Conservation (phyloP, 2,888 invertebrate genomes). For the Troglohyphantes excavatus region DNA sequence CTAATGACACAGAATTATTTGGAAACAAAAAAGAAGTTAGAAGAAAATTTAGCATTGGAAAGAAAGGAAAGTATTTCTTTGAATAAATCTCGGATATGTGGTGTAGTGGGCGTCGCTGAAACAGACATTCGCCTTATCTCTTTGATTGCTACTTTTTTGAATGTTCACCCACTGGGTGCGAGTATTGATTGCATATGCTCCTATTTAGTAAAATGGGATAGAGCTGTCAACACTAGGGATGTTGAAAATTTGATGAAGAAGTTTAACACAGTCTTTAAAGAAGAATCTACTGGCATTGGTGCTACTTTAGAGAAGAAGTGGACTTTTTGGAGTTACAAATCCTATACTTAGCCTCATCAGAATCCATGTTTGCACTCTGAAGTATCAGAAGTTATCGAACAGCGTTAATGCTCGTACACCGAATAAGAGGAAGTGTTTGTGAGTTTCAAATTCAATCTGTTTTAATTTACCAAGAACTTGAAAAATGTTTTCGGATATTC, state of each 20-base stretch:
- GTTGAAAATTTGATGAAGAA: slow-evolving; percentile 89
- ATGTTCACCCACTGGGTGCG: slow-evolving; percentile 96
- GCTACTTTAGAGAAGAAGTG: slow-evolving; percentile 93
- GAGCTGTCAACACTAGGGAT: slow-evolving; percentile 88
- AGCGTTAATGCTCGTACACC: no score
- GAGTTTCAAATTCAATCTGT: no score
- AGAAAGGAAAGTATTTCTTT: not conserved
- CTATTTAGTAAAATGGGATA: slow-evolving; percentile 91
- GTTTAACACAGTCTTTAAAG: slow-evolving; percentile 91
- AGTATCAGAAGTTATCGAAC: no score
- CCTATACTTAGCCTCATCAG: slow-evolving; percentile 2
- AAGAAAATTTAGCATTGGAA: not conserved
- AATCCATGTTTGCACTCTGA: no score
- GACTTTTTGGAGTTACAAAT: slow-evolving; percentile 90
- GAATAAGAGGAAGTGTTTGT: no score
- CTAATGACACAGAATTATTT: slow-evolving; percentile 92
- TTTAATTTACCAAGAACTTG: no score
- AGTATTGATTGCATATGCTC: slow-evolving; percentile 94
- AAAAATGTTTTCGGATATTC: no score
- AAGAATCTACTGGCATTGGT: slow-evolving; percentile 90
- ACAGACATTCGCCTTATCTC: slow-evolving; percentile 82
- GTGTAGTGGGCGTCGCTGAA: slow-evolving; percentile 80
- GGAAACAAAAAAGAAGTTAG: slow-evolving; percentile 87
- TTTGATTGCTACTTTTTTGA: slow-evolving; percentile 93
- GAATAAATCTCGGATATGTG: slow-evolving; percentile 4